These are phyloP conservation scores for Auanema sp. DNA, from an alignment of 2,888 invertebrate species.

Conservation along the genomic window DNA sequence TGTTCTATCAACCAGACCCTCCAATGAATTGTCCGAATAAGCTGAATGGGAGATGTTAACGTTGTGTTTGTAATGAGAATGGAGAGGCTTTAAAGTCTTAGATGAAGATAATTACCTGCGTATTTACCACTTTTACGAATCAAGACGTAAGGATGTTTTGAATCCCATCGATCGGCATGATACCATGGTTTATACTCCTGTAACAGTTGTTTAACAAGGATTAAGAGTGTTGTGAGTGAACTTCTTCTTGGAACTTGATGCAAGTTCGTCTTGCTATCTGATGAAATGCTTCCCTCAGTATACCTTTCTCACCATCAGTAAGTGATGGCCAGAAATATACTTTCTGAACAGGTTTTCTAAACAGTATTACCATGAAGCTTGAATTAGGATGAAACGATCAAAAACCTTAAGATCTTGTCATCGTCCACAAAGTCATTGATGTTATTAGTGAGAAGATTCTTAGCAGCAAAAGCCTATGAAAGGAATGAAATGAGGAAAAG, in stretches of 20 bases:
- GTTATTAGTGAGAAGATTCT: too few species aligned
- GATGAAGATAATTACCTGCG: constrained; percentile 36
- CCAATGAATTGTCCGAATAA: constrained; percentile 59
- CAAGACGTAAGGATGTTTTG: constrained; percentile 55
- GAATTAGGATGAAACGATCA: constrained; percentile 18
- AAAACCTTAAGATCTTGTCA: neutral
- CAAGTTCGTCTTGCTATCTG: constrained; percentile 59
- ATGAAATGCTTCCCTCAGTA: constrained; percentile 51
- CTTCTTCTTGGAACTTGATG: constrained; percentile 46
- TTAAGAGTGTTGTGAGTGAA: constrained; percentile 3
- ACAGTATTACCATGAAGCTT: too few species aligned
- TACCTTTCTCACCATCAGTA: constrained; percentile 44
- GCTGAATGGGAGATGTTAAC: too few species aligned
- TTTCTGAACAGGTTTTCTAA: constrained; percentile 48
- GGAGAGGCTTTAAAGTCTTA: too few species aligned
- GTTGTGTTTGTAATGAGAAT: too few species aligned
- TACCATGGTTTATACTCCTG: constrained; percentile 62
- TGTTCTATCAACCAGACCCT: constrained; percentile 52
- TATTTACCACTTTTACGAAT: constrained; percentile 59
- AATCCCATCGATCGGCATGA: constrained; percentile 59
- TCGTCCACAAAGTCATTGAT: too few species aligned
- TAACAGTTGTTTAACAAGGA: neutral
- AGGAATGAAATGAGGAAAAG: too few species aligned
- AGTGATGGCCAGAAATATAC: constrained; percentile 62
- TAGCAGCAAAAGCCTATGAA: too few species aligned